Evolutionary conservation across 2,888 invertebrate species (phyloP).

Genomic region (Thymelicus sylvestris): DNA sequence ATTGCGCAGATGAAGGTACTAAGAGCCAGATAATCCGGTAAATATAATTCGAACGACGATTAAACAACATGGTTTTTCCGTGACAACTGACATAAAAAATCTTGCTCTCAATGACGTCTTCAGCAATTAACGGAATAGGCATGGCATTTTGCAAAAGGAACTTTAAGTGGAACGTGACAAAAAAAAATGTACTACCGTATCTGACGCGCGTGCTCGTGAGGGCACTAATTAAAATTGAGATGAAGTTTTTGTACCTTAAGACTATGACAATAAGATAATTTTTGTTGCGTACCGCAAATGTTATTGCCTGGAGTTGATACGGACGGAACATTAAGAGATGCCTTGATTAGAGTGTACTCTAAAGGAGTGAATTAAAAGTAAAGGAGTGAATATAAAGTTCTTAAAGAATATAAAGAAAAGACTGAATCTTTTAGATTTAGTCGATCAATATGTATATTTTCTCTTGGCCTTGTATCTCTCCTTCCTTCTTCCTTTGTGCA

Average conservation of each 20-base stretch:
- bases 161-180: conserved; percentile 6
- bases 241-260: conserved; percentile 4
- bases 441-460: too few relatives aligned
- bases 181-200: not conserved
- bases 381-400: not conserved
- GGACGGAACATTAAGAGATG: not conserved
- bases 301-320: too few relatives aligned
- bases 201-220: not conserved
- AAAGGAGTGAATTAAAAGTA: not conserved
- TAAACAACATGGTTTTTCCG: not conserved
- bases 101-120: not conserved
- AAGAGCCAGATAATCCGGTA: too few relatives aligned
- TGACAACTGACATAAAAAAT: not conserved
- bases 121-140: conserved; percentile 2
- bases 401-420: too few relatives aligned
- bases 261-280: not conserved
- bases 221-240: not conserved
- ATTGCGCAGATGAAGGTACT: not conserved
- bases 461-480: too few relatives aligned
- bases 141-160: conserved; percentile 13
- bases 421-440: too few relatives aligned
- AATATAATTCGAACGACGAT: not conserved
- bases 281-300: not conserved
- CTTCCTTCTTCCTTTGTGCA: too few relatives aligned
- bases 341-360: not conserved